Evolutionary conservation across 2,797 vertebrate genomes (phyloP), one percentile per base, ranked within the genome.

Genomic region (Etheostoma nigrum): DNA sequence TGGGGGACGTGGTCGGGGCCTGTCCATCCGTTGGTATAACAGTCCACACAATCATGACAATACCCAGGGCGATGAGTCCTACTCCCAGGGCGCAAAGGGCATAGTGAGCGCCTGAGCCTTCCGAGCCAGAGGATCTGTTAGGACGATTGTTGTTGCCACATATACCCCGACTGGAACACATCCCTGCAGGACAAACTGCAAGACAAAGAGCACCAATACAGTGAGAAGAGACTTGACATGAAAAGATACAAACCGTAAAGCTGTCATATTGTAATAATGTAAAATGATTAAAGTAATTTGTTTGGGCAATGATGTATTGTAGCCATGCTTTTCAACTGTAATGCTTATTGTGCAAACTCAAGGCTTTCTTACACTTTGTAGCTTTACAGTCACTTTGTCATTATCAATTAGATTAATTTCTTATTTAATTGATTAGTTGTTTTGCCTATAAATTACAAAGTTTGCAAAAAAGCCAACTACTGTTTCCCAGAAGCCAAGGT

Each of bases 41-140:
- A 72, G 96, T 98, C 98, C 98, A 99, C 65, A 99, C 95, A 0
- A 98, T 98, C 98, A 99, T 98, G 84, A 99, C 95, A 25, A 98
- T 89, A 12, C 98, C 98, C 0, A 99, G 95, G 4, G 97, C 95
- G 0, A 98, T 93, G 90, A 99, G 96, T 0, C 98, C 98, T 70
- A 99, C 91, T 54, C 97, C 98, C 19, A 99, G 96, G 10, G 98
- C 97, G 0, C 97, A 98, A 79, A 99, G 95, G 0, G 98, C 98
- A 1, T 99, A 99, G 92, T 98, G 97, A 0, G 97, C 96, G 0
- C 97, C 96, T 0, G 95, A 89, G 61, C 80, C 58, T 19, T 64
- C 75, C 0, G 86, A 82, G 15, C 47, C 74, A 57, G 90, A 67
- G 3, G 91, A 60, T 15, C 80, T 82, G 79, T 54, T 78, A 53